Evolutionary conservation across 2,113 vertebrate species (phyloP).

Genomic region (Spea multiplicata): DNA sequence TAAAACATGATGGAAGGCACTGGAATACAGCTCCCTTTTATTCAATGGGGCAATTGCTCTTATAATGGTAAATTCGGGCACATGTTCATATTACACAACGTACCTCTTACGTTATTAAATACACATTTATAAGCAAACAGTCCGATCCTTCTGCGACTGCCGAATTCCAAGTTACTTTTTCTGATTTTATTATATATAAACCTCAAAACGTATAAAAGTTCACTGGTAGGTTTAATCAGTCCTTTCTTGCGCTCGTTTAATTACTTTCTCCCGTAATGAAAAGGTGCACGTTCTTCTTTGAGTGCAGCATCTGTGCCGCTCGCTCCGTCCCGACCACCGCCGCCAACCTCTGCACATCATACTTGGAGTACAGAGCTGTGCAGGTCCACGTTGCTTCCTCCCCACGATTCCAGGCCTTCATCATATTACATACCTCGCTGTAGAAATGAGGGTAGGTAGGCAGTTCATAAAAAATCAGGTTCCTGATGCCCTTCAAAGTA

Average conservation of each 20-base stretch:
- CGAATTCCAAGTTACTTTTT: too few relatives aligned
- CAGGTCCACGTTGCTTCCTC: constrained; percentile 89
- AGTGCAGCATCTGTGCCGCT: constrained; percentile 91
- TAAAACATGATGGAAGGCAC: too few relatives aligned
- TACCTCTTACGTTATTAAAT: too few relatives aligned
- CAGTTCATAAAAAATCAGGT: constrained; percentile 92
- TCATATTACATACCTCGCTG: constrained; percentile 94
- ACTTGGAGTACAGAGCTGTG: constrained; percentile 86
- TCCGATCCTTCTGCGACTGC: too few relatives aligned
- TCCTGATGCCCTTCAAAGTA: constrained; percentile 84
- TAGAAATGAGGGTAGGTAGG: constrained; percentile 94
- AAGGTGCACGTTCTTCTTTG: constrained; percentile 85
- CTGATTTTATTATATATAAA: too few relatives aligned
- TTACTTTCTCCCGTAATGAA: constrained; percentile 87
- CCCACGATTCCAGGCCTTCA: constrained; percentile 68
- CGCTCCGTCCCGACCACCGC: constrained; percentile 81
- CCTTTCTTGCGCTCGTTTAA: constrained; percentile 27
- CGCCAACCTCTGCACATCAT: constrained; percentile 82
- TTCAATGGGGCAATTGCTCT: too few relatives aligned
- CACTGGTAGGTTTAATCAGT: not conserved
- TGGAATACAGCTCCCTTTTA: too few relatives aligned
- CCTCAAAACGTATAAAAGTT: too few relatives aligned
- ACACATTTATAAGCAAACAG: too few relatives aligned
- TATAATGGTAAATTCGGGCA: too few relatives aligned
- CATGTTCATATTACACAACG: too few relatives aligned